Evolutionary conservation across 2,797 vertebrate species (phyloP).

Genomic region (Masticophis lateralis): DNA sequence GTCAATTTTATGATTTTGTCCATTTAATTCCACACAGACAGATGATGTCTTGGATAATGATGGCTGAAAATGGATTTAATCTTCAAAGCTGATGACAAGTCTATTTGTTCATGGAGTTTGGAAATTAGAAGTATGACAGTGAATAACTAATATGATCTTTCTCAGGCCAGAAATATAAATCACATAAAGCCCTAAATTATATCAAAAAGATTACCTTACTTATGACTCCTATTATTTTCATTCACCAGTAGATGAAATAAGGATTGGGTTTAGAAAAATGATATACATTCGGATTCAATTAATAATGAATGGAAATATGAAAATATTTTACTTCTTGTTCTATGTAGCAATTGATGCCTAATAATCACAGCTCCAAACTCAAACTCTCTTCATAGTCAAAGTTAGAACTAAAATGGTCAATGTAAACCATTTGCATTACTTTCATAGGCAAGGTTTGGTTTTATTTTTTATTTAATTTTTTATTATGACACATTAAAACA

Average conservation of each 20-base stretch:
- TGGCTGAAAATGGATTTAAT: conserved; percentile 1
- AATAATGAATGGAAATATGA: not conserved
- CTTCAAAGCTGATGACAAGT: not conserved
- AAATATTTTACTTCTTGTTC: not conserved
- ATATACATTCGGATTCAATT: not conserved
- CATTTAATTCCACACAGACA: not conserved
- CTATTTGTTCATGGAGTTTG: not conserved
- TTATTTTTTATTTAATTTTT: not conserved
- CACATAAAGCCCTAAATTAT: not conserved
- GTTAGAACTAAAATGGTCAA: not conserved
- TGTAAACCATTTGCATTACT: not conserved
- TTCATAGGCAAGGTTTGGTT: not conserved
- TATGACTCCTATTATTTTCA: not conserved
- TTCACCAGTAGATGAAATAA: not conserved
- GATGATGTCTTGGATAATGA: not conserved
- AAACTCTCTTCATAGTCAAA: not conserved
- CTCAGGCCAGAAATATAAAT: not conserved
- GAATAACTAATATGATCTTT: conserved; percentile 1
- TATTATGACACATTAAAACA: too few relatives aligned
- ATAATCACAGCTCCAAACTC: not conserved
- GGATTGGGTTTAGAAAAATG: not conserved
- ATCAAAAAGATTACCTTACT: not conserved
- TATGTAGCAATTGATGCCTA: not conserved
- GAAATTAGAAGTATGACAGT: conserved; percentile 14
- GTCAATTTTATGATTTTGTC: not conserved